Evolutionary conservation across 2,888 invertebrate genomes (phyloP), one percentile per base, ranked within the genome.

Genomic region (Tortricodes alternella): DNA sequence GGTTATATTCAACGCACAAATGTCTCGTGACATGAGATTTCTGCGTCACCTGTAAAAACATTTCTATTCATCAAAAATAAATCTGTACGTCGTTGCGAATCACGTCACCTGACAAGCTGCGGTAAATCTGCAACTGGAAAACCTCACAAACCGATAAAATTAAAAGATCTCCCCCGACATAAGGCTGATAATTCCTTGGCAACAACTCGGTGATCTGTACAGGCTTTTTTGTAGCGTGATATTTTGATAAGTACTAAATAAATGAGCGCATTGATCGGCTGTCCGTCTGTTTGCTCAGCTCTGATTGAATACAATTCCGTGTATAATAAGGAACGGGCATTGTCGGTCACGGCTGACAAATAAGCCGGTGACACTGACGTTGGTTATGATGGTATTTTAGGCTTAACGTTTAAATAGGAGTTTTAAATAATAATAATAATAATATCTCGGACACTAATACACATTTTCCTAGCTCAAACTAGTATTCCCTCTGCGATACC

Each of bases 211-310:
- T 50, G 57, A 58, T 63, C 46, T 59, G 62, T 46, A 24, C 15
- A 37, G 27, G 18, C 57, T 65, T 74, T 70, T 74, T 76, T 72
- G 71, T 67, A 51, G 49, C 57, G 61, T 66, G 70, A 76, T 87
- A 85, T 88, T 89, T 86, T 85, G 74, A 74, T 85, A 87, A 81
- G 84, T 77, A 81, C 81, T 82, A 85, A 86, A 85, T 88, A 88
- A 88, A 89, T 88, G 85, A 88, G 75, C 63, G 74, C 74, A 87
- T 89, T 90, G 88, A 89, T 80, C 75, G 68, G 64, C 72, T 80
- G 89, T 85, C 88, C 53, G 62, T n/a, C 64, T 89, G 87, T 89
- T 89, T 85, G 78, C 77, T 74, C 78, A 85, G 80, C 76, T 67
- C 62, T 71, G 69, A 61, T 62, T 64, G 62, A 66, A 72, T 69